Evolutionary conservation across 2,113 vertebrate genomes (phyloP), one percentile per base, ranked within the genome.

Genomic region (Paratilapia polleni): DNA sequence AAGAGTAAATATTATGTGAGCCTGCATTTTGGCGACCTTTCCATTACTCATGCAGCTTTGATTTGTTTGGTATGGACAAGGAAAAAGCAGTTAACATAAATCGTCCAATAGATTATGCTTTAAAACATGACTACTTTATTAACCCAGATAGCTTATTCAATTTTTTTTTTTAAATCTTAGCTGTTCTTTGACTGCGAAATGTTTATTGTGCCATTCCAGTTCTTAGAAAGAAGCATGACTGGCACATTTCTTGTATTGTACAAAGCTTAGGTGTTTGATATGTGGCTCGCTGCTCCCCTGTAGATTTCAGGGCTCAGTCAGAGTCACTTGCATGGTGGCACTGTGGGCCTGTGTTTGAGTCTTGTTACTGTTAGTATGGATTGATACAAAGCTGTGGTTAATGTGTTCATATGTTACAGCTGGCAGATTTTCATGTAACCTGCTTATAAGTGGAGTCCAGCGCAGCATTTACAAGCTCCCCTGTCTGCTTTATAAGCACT

Each of bases 361-460:
- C 12, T 54, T 36, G 54, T 70, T 41, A 34, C 38, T n/a, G 78
- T 78, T 36, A 81, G 38, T 38, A 80, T 68, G 3, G 68, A 86
- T 81, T 24, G 17, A 68, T 17, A 20, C 11, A 28, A 22, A 62
- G 68, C 75, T 91, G 78, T 31, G 62, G 61, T 83, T 82, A 36
- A 83, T 84, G 73, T 80, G 24, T 80, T 52, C 59, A 82, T 26
- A 83, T 20, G 22, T 77, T 41, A 64, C 20, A 66, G 63, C 20
- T 49, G 26, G 28, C 34, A 87, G 85, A 76, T 87, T 79, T 62
- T 84, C 47, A 85, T 60, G 31, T 83, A 86, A 75, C 12, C 83
- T 68, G 59, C 36, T 62, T 86, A 79, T 86, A 68, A 57, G 76
- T 38, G 80, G 80, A 54, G 76, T 58, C 38, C 20, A 82, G 36